A percentile compares a stretch with the other conserved stretches of the same genome.
Conservation (phyloP, 2,888 invertebrate species). For the Abrostola tripartita region DNA sequence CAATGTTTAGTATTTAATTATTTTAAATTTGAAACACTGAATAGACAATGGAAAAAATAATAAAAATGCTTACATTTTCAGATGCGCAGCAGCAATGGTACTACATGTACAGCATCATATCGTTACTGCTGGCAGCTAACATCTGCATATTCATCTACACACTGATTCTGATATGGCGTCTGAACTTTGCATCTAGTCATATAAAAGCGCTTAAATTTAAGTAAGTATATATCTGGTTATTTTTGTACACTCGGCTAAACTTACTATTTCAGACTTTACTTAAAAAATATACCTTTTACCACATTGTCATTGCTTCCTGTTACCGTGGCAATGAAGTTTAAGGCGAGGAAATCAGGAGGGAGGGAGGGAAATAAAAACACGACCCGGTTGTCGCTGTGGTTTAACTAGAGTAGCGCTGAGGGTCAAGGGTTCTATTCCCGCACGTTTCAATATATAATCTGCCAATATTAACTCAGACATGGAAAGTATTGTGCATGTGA, state of each 20-base stretch:
- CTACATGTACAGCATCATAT: conserved; percentile 91
- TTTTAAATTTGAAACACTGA: too few species aligned
- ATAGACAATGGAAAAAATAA: too few species aligned
- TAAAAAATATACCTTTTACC: not conserved
- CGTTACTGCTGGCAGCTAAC: conserved; percentile 87
- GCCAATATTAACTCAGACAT: too few species aligned
- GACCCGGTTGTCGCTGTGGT: too few species aligned
- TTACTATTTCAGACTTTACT: not conserved
- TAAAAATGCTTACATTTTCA: conserved; percentile 65
- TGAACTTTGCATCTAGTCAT: conserved; percentile 81
- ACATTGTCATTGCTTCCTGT: not conserved
- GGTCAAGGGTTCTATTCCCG: too few species aligned
- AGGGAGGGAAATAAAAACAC: too few species aligned
- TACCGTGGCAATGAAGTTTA: too few species aligned
- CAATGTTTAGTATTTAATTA: too few species aligned
- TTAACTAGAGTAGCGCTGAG: too few species aligned
- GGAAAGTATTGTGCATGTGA: too few species aligned
- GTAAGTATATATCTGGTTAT: conserved; percentile 70
- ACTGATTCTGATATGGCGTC: conserved; percentile 86
- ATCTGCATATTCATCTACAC: conserved; percentile 89
- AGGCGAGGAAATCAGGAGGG: too few species aligned
- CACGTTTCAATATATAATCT: too few species aligned
- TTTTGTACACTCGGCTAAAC: not conserved
- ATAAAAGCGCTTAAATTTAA: conserved; percentile 85
- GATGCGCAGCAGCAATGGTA: conserved; percentile 86